Base-by-base conservation (phyloP, 2,888 invertebrate genomes). In the Ochropleura plecta region DNA sequence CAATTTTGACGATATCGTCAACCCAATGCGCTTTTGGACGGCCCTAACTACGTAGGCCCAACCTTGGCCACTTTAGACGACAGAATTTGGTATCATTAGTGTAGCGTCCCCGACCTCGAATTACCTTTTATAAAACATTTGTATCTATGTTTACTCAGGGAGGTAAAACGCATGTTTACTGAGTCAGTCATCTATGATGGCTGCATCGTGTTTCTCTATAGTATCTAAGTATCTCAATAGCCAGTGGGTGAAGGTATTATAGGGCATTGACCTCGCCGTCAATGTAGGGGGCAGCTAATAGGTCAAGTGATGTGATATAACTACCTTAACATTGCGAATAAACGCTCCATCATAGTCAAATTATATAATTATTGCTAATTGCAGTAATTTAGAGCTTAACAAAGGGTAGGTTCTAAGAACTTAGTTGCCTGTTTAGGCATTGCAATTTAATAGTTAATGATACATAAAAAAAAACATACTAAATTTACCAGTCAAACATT, bases 281-380 rank as follows among this genome's bases (percentile, higher is more conserved):
- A 62, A 48, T 55, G 46, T 10, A 63, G 40, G 53, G 55, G 75
- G 65, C 16, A 69, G 40, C 16, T 80, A 57, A 66, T 69, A 80
- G 76, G 76, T 80, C 62, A 80, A 60, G n/a, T 10, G 76, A 10
- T 48, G 51, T 75, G 16, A 66, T 66, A 80, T 66, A 65, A 55
- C 46, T 44, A 53, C 63, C 64, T 60, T 60, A 62, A 57, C 18
- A 51, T 16, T 64, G 63, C 20, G 46, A 59, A 59, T 59, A 8
- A 14, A 20, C 12, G 18, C n/a, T n/a, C n/a, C n/a, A n/a, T n/a
- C n/a, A n/a, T n/a, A n/a, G n/a, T n/a, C n/a, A n/a, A n/a, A n/a
- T n/a, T n/a, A n/a, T n/a, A n/a, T n/a, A n/a, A n/a, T n/a, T n/a
- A n/a, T n/a, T n/a, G n/a, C n/a, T n/a, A n/a, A n/a, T n/a, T n/a